Evolutionary conservation across 1,140 invertebrate species (phyloP), one percentile per base, ranked within the genome.

Genomic region (Zelostemma sp.): DNA sequence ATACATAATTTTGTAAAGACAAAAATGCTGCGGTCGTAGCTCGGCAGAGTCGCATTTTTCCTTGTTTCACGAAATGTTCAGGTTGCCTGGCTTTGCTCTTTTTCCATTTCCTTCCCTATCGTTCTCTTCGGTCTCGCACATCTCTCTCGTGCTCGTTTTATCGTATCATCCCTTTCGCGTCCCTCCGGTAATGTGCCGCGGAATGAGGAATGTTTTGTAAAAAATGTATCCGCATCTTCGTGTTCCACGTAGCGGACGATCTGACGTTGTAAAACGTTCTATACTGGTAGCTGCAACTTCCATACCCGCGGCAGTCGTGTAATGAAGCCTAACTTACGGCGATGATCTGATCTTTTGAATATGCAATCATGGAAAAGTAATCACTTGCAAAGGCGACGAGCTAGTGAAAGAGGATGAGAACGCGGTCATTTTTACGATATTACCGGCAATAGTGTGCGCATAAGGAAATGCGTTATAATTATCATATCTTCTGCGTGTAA

Each of bases 1-100:
- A 86, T 86, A 86, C 82, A 85, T 85, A 86, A 86, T 86, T 86
- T 82, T 83, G 81, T 86, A 84, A 85, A 85, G 83, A 86, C 84
- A 86, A 86, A 86, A 86, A 86, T 85, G 79, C 69, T 86, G 84
- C 78, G 83, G 82, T 84, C 80, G 82, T 82, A 79, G 77, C 78
- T 80, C 79, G 77, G 77, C 71, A 74, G 78, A 83, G 77, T 75
- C 75, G 76, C 82, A 85, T 86, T 85, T 86, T 86, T 86, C 79
- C 83, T 84, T 85, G 79, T 85, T 86, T 83, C 77, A 81, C 81
- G 78, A 85, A 86, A 85, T 83, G 81, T 80, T 85, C 75, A 78
- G 54, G 77, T 82, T 66, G 75, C 72, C 69, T 68, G 61, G 58
- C 73, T 75, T 79, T 73, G 54, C 70, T 74, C 55, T 55, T 58